Evolutionary conservation across 2,888 invertebrate genomes (phyloP), one percentile per base, ranked within the genome.

Genomic region (Nasonovia ribisnigri): DNA sequence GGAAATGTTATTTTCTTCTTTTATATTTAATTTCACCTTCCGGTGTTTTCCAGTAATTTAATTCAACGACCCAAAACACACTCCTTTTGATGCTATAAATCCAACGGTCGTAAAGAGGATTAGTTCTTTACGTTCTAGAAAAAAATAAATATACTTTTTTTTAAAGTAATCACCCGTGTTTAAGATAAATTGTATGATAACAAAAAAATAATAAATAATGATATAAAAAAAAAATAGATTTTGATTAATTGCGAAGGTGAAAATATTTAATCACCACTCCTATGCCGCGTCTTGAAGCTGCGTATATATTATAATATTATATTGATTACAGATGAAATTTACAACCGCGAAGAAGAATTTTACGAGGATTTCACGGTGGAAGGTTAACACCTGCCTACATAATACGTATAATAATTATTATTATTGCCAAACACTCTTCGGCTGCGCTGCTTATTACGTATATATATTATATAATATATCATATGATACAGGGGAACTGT

Each of bases 1-100:
- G 46, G 46, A 92, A 92, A 87, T 60, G 67, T 90, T 77, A 77
- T 90, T 90, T 90, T 90, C 77, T 77, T 90, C 86, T 87, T 60
- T 87, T 87, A 46, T 92, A 60, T 60, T 92, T 46, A 87, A 92
- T 92, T 92, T 87, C 46, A 92, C 60, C 46, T 84, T 91, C 43
- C 91, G 84, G 84, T 84, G 36, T 92, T 92, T 29, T 46, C 84
- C 86, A 57, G 57, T 92, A 86, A 92, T 92, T 86, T 86, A 92
- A 92, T 92, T 60, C 92, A 46, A 92, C 60, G 86, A n/a, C 42
- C 86, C 57, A 60, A 46, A 92, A 84, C 51, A 54, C 84, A n/a
- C n/a, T 92, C 57, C 46, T 87, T 92, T 87, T 87, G 57, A 92
- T 60, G 46, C 46, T 60, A 54, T 92, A 92, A 87, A 92, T 92